Base-by-base conservation (phyloP, 2,113 vertebrate genomes). In the human region DNA sequence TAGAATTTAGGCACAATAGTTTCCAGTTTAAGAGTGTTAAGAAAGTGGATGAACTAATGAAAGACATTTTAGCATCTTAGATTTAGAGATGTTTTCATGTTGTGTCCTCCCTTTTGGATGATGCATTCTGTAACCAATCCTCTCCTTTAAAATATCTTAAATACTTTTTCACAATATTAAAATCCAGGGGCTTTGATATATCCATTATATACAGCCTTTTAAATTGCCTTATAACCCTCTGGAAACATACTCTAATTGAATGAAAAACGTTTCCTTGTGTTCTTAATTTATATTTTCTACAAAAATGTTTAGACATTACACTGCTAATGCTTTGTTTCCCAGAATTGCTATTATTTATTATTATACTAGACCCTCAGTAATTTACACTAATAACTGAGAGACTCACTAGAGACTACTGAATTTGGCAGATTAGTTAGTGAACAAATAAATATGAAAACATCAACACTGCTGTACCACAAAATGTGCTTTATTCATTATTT, bases 401-500 rank as follows among this genome's bases (percentile, higher is more conserved):
- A 94, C 82, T 98, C 93, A 92, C 88, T 86, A 83, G 93, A 95
- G 85, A 89, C 95, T 95, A 96, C 78, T 76, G 48, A 97, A 93
- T 97, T 96, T 94, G 91, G 40, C 78, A 93, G 86, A 93, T 96
- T 94, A 84, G 82, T 97, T 96, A 95, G 81, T 96, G 85, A 97
- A 93, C 52, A 95, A 96, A 96, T 93, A 94, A 97, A 96, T 97
- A 97, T 95, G 94, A 96, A 97, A 83, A 64, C 59, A 86, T 89
- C 76, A 97, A 76, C 38, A 68, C 27, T 85, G n/a, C 23, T 89
- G 27, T 80, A 97, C 52, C 55, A 88, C 23, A 79, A 96, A 96
- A 95, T 97, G 45, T 90, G 38, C 81, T 96, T 96, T 96, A 94
- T 97, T 93, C 84, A 93, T 97, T 98, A 97, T 93, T 98, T 97